phyloP scores from a whole-genome alignment of 1,140 invertebrate genomes.

The Heterodera carotae region DNA sequence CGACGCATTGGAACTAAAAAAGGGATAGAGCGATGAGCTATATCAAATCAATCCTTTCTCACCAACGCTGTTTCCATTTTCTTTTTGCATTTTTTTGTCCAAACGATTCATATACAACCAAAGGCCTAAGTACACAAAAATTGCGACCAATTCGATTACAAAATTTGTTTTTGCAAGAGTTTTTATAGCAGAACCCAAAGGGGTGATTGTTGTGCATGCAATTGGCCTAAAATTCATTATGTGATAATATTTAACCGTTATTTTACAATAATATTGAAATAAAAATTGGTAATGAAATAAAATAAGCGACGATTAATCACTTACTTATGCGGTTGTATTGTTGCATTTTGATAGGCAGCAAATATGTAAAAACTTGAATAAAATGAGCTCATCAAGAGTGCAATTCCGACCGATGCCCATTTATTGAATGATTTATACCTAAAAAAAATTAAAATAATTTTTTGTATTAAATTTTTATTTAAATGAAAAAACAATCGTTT shows the following conservation, averaged over 20 bases:
- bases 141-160: slow-evolving; percentile 1
- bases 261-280: too few species aligned
- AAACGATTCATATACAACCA: background rate
- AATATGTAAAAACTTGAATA: background rate
- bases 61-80: background rate
- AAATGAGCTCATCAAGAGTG: background rate
- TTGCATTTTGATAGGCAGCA: background rate
- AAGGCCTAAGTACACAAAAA: background rate
- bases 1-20: slow-evolving; percentile 8
- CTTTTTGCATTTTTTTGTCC: slow-evolving; percentile 6
- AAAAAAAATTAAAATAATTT: background rate
- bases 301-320: too few species aligned
- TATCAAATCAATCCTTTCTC: background rate
- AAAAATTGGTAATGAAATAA: too few species aligned
- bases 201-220: background rate
- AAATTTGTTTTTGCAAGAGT: slow-evolving; percentile 8
- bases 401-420: background rate
- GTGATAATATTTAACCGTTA: too few species aligned
- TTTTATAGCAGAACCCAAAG: background rate
- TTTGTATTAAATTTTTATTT: too few species aligned
- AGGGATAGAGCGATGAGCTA: background rate
- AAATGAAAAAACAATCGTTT: too few species aligned
- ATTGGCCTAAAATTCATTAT: background rate
- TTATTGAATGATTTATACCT: background rate
- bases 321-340: background rate